These are phyloP conservation scores for Lasioglossum lativentre DNA, from an alignment of 2,888 invertebrate species.

Conservation along the genomic window DNA sequence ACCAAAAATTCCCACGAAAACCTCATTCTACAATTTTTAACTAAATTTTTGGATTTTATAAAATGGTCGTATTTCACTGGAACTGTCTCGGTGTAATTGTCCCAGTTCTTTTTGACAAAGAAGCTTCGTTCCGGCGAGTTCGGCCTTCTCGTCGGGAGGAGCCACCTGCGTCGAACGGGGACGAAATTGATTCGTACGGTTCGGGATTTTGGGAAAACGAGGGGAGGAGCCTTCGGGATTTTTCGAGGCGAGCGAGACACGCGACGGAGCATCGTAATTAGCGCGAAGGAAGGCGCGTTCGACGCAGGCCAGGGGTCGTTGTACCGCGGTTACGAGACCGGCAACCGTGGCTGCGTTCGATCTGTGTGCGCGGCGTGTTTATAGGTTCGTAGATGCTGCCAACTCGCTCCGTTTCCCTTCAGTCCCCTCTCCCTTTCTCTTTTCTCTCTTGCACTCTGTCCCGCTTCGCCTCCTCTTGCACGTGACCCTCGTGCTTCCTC, in stretches of 20 bases:
- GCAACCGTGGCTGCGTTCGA: constrained; percentile 67
- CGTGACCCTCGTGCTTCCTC: constrained; percentile 15
- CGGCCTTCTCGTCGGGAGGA: constrained; percentile 21
- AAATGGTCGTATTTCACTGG: too few species aligned
- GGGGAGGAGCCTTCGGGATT: background rate
- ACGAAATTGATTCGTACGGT: background rate
- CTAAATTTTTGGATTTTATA: too few species aligned
- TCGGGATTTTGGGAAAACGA: background rate
- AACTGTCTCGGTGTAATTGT: too few species aligned
- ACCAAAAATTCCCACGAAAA: too few species aligned
- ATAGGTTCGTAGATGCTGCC: constrained; percentile 67
- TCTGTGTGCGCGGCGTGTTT: constrained; percentile 67
- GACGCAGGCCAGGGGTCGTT: constrained; percentile 77
- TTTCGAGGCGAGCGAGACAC: background rate
- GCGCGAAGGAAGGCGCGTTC: constrained; percentile 60
- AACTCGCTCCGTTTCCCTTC: constrained; percentile 33
- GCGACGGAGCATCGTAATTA: constrained; percentile 60
- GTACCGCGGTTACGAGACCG: constrained; percentile 80
- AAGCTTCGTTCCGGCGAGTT: background rate
- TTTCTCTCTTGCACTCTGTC: background rate
- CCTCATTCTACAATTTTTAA: background rate
- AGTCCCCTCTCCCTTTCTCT: background rate
- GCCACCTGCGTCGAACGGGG: constrained; percentile 24
- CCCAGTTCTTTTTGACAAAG: background rate
- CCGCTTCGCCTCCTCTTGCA: constrained; percentile 18